Conservation (phyloP, 1,140 invertebrate species). For the Ceratina calcarata region DNA sequence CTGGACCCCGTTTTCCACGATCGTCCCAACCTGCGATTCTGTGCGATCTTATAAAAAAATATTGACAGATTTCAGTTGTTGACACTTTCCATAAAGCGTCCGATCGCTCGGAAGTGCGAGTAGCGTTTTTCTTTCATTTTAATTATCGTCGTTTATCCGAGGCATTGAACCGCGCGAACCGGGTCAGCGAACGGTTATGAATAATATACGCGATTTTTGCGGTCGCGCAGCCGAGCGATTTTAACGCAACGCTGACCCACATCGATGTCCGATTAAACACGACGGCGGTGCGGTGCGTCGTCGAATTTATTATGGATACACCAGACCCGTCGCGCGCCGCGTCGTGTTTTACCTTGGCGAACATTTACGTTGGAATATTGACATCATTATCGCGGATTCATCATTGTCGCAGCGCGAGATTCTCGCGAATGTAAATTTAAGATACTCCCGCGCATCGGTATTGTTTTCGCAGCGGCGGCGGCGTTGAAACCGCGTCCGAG, state of each 20-base stretch:
- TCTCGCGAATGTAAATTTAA: slow-evolving; percentile 34
- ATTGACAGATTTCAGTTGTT: too few species aligned
- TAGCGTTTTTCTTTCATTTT: neutral
- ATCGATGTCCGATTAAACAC: slow-evolving; percentile 45
- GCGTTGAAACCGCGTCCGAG: neutral
- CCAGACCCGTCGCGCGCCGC: too few species aligned
- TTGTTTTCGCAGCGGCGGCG: neutral
- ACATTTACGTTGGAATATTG: slow-evolving; percentile 30
- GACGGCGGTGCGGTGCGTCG: neutral
- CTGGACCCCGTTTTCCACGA: too few species aligned
- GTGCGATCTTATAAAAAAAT: too few species aligned
- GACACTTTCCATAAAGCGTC: too few species aligned
- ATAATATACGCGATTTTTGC: slow-evolving; percentile 38
- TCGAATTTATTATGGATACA: slow-evolving; percentile 35
- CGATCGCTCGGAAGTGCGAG: too few species aligned
- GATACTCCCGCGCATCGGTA: neutral
- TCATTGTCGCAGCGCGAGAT: slow-evolving; percentile 11
- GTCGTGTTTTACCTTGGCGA: slow-evolving; percentile 16
- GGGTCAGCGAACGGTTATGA: slow-evolving; percentile 17
- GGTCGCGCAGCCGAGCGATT: neutral
- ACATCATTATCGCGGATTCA: slow-evolving; percentile 18
- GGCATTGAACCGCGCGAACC: neutral
- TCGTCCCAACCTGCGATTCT: too few species aligned
- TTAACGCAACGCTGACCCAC: slow-evolving; percentile 23
- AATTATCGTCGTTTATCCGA: neutral